These are phyloP conservation scores for Piprites chloris DNA, from an alignment of 2,113 vertebrate species.

Conservation along the genomic window DNA sequence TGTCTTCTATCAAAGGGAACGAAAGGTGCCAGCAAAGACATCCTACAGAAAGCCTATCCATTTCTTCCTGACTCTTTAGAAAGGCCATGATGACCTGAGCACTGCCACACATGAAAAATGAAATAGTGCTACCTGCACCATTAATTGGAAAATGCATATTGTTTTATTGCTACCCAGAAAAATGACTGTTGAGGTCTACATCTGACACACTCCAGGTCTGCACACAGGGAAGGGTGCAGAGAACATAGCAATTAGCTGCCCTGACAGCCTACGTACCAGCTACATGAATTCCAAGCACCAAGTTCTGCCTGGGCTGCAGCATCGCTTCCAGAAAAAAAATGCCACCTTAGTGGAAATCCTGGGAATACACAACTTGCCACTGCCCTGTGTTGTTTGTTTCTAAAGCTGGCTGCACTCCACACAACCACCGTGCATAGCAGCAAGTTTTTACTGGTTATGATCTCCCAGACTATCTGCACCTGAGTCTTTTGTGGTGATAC, in stretches of 20 bases:
- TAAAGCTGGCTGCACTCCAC: not conserved
- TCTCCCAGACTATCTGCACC: not conserved
- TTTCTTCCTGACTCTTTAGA: not conserved
- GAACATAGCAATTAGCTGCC: not conserved
- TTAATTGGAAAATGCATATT: constrained; percentile 16
- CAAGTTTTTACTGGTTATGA: not conserved
- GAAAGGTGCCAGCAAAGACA: not conserved
- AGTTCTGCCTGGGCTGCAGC: not conserved
- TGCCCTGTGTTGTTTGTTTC: not conserved
- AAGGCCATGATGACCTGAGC: not conserved
- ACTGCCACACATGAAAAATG: not conserved
- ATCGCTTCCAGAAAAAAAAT: not conserved
- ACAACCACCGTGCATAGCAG: rapidly evolving
- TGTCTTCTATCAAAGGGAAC: not conserved
- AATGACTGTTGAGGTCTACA: not conserved
- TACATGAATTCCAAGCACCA: not conserved
- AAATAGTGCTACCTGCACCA: not conserved
- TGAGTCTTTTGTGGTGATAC: not conserved
- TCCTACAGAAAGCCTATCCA: not conserved
- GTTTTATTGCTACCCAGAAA: not conserved
- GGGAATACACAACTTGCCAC: not conserved
- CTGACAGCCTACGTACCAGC: not conserved
- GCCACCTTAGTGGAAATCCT: not conserved
- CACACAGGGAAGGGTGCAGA: not conserved
- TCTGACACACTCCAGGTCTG: not conserved